Conservation (phyloP, 2,888 invertebrate genomes). For the Latrodectus elegans region DNA sequence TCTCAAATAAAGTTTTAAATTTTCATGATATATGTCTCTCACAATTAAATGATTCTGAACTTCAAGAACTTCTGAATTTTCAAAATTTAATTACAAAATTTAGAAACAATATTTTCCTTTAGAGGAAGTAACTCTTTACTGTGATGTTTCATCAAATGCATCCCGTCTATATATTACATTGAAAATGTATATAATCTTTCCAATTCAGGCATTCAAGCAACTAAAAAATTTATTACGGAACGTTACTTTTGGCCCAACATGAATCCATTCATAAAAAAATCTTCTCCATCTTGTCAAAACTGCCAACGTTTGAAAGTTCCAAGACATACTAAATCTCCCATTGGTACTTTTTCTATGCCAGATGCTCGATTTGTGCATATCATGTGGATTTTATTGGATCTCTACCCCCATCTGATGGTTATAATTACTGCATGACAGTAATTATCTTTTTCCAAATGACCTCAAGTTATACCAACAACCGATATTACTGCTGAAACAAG, state of each 20-base stretch:
- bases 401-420: too few species aligned
- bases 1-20: background rate
- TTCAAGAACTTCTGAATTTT: background rate
- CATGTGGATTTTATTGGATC: slow-evolving; percentile 5
- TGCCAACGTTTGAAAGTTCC: slow-evolving; percentile 1
- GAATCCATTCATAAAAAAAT: background rate
- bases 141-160: background rate
- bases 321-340: too few species aligned
- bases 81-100: background rate
- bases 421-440: background rate
- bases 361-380: background rate
- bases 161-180: background rate
- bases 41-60: background rate
- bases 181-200: too few species aligned
- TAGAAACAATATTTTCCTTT: too few species aligned
- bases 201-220: background rate
- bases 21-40: background rate
- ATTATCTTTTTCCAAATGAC: background rate
- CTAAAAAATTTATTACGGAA: background rate
- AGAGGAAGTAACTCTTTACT: background rate
- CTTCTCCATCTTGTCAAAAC: background rate
- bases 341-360: too few species aligned
- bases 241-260: background rate
- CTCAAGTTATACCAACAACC: slow-evolving; percentile 71
- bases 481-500: slow-evolving; percentile 62